Conservation (phyloP, 1,140 invertebrate genomes). For the Megalopta genalis region DNA sequence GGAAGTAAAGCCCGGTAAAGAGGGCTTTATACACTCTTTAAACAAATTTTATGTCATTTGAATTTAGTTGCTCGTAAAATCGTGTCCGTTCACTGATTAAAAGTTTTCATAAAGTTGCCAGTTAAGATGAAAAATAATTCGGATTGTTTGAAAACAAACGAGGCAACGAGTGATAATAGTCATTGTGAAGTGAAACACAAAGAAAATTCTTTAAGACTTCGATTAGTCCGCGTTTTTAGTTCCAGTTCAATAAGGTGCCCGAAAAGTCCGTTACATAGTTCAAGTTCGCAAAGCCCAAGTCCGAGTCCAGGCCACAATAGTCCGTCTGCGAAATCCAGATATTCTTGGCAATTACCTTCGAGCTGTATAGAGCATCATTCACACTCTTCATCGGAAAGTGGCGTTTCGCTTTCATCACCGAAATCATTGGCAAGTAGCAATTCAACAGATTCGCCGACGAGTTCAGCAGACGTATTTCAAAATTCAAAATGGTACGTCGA, state of each 20-base stretch:
- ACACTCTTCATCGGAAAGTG: slow-evolving; percentile 33
- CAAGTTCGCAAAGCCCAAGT: slow-evolving; percentile 52
- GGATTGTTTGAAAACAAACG: slow-evolving; percentile 14
- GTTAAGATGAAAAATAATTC: slow-evolving; percentile 46
- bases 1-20: slow-evolving; percentile 40
- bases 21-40: slow-evolving; percentile 21
- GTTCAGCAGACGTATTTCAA: not conserved
- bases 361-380: slow-evolving; percentile 21
- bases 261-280: slow-evolving; percentile 48
- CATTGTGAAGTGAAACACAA: slow-evolving; percentile 20
- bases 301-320: slow-evolving; percentile 48
- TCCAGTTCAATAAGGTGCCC: slow-evolving; percentile 42
- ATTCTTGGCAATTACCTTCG: slow-evolving; percentile 57
- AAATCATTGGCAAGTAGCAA: slow-evolving; percentile 15
- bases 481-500: slow-evolving; percentile 27
- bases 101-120: not conserved
- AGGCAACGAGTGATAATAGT: not conserved
- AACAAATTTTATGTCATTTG: not conserved
- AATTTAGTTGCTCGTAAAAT: not conserved
- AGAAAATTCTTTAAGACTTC: slow-evolving; percentile 53
- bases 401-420: slow-evolving; percentile 15
- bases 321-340: slow-evolving; percentile 35
- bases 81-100: not conserved
- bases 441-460: slow-evolving; percentile 20
- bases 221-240: slow-evolving; percentile 59